Conservation (phyloP, 1,140 invertebrate species). For the Batillaria attramentaria region DNA sequence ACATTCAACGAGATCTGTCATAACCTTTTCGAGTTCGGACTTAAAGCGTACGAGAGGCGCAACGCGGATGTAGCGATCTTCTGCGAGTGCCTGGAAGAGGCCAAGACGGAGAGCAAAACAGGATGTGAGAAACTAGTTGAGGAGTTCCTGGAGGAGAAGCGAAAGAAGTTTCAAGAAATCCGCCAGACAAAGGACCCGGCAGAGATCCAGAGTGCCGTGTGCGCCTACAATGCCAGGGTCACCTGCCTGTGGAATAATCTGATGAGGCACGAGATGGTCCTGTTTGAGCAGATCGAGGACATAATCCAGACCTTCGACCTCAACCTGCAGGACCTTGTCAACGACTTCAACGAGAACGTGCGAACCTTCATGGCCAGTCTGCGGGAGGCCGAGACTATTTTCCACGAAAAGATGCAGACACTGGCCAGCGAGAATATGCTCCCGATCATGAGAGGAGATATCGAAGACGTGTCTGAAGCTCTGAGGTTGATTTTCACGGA, state of each 20-base stretch:
- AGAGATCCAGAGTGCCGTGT: constrained; percentile 65
- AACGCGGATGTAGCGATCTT: constrained; percentile 82
- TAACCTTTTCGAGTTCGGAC: constrained; percentile 81
- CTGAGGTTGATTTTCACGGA: too few species aligned
- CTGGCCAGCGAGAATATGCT: too few species aligned
- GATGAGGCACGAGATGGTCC: constrained; percentile 83
- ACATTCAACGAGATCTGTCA: constrained; percentile 79
- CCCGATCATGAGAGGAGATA: too few species aligned
- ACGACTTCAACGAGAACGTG: too few species aligned
- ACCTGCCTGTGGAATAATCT: constrained; percentile 81
- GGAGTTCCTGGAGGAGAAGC: constrained; percentile 72
- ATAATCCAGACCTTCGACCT: too few species aligned
- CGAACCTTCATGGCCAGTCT: too few species aligned
- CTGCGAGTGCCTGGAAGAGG: constrained; percentile 77
- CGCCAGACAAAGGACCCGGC: constrained; percentile 59
- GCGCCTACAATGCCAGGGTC: constrained; percentile 76
- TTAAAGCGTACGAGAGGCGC: constrained; percentile 76
- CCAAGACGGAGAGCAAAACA: constrained; percentile 76
- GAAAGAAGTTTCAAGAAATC: constrained; percentile 62
- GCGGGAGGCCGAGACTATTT: too few species aligned
- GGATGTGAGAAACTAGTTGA: constrained; percentile 69
- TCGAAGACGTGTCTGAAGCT: too few species aligned
- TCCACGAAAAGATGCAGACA: too few species aligned
- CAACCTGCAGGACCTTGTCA: too few species aligned
- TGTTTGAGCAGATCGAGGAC: constrained; percentile 89